Evolutionary conservation across 1,140 invertebrate species (phyloP).

Genomic region (Aporrectodea caliginosa): DNA sequence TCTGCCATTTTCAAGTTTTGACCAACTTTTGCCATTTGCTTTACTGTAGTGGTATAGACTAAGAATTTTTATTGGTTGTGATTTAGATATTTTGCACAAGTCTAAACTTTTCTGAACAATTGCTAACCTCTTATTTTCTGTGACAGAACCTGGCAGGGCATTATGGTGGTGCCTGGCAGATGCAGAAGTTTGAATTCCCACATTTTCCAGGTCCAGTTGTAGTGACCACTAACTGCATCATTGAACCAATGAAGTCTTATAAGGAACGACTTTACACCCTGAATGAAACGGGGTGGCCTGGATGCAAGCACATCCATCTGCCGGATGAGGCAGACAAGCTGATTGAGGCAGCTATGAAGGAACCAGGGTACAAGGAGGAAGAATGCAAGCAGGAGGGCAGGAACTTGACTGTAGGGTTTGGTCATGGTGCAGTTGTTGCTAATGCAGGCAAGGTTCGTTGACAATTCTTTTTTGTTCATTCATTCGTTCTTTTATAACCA

Average conservation of each 20-base stretch:
- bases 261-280: slow-evolving; percentile 38
- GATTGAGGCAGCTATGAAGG: slow-evolving; percentile 31
- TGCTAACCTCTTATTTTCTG: slow-evolving; percentile 1
- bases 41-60: too few species aligned
- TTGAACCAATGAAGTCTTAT: slow-evolving; percentile 39
- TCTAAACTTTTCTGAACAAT: too few species aligned
- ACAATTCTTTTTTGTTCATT: too few species aligned
- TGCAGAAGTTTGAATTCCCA: slow-evolving; percentile 38
- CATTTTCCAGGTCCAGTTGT: slow-evolving; percentile 40
- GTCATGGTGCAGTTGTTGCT: slow-evolving; percentile 36
- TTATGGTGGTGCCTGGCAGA: slow-evolving; percentile 40
- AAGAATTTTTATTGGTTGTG: too few species aligned
- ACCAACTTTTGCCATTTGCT: too few species aligned
- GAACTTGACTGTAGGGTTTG: slow-evolving; percentile 37
- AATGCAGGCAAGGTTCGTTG: slow-evolving; percentile 39
- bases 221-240: slow-evolving; percentile 40
- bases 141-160: slow-evolving; percentile 37
- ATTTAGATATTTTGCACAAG: too few species aligned
- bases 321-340: slow-evolving; percentile 29
- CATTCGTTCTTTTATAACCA: too few species aligned
- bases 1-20: too few species aligned
- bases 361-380: slow-evolving; percentile 31
- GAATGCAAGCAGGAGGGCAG: slow-evolving; percentile 8
- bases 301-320: slow-evolving; percentile 36
- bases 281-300: slow-evolving; percentile 37